A percentile compares a stretch with the other conserved stretches of the same genome.
Conservation (phyloP, 2,797 vertebrate genomes). For the Sandelia bainsii region DNA sequence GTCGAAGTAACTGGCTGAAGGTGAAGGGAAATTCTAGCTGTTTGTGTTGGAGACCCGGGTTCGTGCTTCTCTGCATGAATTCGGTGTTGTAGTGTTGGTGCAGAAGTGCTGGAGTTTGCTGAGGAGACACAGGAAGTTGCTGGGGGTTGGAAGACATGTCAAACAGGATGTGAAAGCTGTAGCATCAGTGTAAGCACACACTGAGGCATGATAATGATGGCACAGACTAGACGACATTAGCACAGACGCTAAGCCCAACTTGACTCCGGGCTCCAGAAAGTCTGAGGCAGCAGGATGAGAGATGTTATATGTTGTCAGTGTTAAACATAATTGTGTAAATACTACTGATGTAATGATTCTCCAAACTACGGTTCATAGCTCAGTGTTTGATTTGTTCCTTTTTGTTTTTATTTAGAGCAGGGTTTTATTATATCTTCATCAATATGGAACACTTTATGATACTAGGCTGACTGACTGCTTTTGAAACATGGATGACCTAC, state of each 20-base stretch:
- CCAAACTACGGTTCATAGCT: no score
- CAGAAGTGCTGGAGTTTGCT: constrained; percentile 60
- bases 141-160: constrained; percentile 78
- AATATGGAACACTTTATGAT: no score
- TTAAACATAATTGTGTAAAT: no score
- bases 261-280: background rate
- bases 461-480: no score
- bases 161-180: constrained; percentile 82
- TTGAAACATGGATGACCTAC: no score
- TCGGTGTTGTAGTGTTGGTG: constrained; percentile 14
- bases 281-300: background rate
- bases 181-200: constrained; percentile 23
- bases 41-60: background rate
- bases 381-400: no score
- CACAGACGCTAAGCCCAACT: background rate
- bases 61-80: background rate
- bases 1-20: constrained; percentile 22
- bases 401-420: no score
- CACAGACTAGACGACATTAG: constrained; percentile 25
- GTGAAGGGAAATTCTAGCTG: constrained; percentile 1
- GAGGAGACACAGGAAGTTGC: constrained; percentile 82
- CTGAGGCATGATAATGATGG: constrained; percentile 31
- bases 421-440: no score
- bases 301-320: background rate
- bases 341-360: no score